These are phyloP conservation scores for Meandrina meandrites DNA, from an alignment of 92 coral and sea anemone species.

Conservation along the genomic window DNA sequence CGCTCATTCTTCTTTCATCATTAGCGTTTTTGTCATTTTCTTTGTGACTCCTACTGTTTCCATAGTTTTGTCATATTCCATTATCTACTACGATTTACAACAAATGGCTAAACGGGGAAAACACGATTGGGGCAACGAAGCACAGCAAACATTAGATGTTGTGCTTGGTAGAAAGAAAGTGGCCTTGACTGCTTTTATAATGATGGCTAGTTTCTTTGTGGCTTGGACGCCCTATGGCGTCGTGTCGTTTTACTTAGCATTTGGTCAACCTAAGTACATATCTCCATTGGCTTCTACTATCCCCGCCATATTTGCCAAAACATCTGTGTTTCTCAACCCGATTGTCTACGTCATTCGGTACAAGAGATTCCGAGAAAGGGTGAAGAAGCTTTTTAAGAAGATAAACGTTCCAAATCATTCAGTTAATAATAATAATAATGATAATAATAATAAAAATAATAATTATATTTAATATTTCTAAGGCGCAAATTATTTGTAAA, in stretches of 20 bases:
- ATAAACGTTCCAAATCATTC: no score
- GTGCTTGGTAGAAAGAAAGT: neutral
- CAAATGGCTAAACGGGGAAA: neutral
- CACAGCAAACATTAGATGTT: neutral
- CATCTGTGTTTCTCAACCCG: conserved; percentile 8
- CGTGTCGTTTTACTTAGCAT: conserved; percentile 7
- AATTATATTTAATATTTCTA: no score
- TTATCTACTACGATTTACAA: neutral
- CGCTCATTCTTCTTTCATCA: neutral
- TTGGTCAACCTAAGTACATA: neutral
- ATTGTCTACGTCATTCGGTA: conserved; percentile 10
- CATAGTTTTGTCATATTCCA: neutral
- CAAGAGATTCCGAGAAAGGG: conserved; percentile 14
- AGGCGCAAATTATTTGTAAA: no score
- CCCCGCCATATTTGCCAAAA: conserved; percentile 27
- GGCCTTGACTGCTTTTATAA: neutral
- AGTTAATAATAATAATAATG: no score
- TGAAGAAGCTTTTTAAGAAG: neutral
- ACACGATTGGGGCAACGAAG: neutral
- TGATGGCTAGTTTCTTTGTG: neutral
- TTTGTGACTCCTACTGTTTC: neutral
- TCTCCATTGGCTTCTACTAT: neutral
- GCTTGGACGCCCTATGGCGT: conserved; percentile 34
- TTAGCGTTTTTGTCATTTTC: conserved; percentile 1
- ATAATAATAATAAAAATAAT: no score